Conservation (phyloP, 2,797 vertebrate genomes). For the Aulostomus chinensis region DNA sequence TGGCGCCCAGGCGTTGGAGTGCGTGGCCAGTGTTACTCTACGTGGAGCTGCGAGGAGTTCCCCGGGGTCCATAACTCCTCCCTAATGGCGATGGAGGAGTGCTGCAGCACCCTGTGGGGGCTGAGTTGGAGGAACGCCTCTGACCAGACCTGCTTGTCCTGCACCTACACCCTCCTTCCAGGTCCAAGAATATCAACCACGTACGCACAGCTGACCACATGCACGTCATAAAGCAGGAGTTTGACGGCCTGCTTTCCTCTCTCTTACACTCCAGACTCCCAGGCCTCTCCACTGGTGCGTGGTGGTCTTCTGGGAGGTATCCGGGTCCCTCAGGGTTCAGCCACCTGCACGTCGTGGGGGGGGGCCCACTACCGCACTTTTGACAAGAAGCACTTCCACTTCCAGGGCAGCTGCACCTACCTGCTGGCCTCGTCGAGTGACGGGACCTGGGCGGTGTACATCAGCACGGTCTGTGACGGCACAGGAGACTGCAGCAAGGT, state of each 20-base stretch:
- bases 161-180: slow-evolving; percentile 76
- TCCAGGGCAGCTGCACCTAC: slow-evolving; percentile 87
- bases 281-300: slow-evolving; percentile 68
- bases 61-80: slow-evolving; percentile 75
- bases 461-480: slow-evolving; percentile 67
- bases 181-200: slow-evolving; percentile 60
- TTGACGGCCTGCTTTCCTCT: too few species aligned
- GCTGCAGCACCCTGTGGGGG: slow-evolving; percentile 84
- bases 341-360: slow-evolving; percentile 86
- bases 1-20: slow-evolving; percentile 52
- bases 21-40: slow-evolving; percentile 82
- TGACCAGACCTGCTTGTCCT: slow-evolving; percentile 81
- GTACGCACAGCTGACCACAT: background rate
- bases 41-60: slow-evolving; percentile 82
- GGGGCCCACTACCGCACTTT: slow-evolving; percentile 87
- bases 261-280: slow-evolving; percentile 61
- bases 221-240: too few species aligned
- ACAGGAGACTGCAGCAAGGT: slow-evolving; percentile 81
- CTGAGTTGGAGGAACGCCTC: slow-evolving; percentile 86
- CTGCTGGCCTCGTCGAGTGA: slow-evolving; percentile 82
- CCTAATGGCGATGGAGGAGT: slow-evolving; percentile 81
- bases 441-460: slow-evolving; percentile 84
- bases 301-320: slow-evolving; percentile 60
- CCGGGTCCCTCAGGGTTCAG: slow-evolving; percentile 60
- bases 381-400: slow-evolving; percentile 87